Conservation (phyloP, 2,888 invertebrate genomes). For the Venustoraphidia nigricollis region DNA sequence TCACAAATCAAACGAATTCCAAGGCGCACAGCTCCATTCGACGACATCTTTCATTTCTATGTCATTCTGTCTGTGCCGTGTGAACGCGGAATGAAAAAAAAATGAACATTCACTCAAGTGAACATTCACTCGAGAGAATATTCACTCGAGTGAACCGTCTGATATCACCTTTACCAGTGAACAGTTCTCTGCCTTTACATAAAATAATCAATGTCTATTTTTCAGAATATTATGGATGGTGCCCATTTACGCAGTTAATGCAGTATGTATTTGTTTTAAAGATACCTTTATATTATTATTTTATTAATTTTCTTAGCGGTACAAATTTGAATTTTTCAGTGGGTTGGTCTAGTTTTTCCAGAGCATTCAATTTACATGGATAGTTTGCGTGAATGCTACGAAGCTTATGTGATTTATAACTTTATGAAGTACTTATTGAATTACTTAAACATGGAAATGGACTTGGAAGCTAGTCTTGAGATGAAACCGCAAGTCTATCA, state of each 20-base stretch:
- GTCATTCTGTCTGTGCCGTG: too few species aligned
- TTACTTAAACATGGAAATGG: slow-evolving; percentile 75
- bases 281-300: slow-evolving; percentile 6
- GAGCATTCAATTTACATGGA: slow-evolving; percentile 84
- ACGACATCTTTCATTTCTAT: too few species aligned
- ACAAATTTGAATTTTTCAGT: slow-evolving; percentile 29
- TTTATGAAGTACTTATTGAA: slow-evolving; percentile 90
- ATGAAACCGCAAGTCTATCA: slow-evolving; percentile 75
- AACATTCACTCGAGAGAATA: too few species aligned
- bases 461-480: slow-evolving; percentile 67
- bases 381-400: slow-evolving; percentile 87
- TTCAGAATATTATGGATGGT: slow-evolving; percentile 92
- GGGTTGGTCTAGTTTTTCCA: slow-evolving; percentile 79
- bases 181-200: neutral
- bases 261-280: slow-evolving; percentile 41
- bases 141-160: too few species aligned
- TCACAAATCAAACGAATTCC: too few species aligned
- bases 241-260: slow-evolving; percentile 89
- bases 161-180: neutral
- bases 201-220: slow-evolving; percentile 15
- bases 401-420: slow-evolving; percentile 95
- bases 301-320: neutral
- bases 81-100: too few species aligned
- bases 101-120: too few species aligned
- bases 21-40: too few species aligned